Evolutionary conservation across 2,113 vertebrate genomes (phyloP).

Genomic region (Osmerus mordax): DNA sequence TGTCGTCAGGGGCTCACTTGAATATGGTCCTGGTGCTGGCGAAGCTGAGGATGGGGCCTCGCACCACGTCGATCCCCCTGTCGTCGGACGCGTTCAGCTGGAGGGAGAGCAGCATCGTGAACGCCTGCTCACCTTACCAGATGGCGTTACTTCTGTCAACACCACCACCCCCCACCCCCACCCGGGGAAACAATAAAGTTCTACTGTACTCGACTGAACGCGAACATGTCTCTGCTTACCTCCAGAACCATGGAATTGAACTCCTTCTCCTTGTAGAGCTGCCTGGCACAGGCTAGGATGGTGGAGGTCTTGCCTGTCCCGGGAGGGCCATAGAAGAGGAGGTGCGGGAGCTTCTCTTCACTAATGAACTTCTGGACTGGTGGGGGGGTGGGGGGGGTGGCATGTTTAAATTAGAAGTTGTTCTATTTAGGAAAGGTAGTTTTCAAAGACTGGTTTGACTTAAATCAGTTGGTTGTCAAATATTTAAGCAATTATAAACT

Average conservation of each 20-base stretch:
- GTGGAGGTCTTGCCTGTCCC: slow-evolving; percentile 97
- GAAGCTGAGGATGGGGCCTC: slow-evolving; percentile 92
- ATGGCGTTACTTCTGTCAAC: too few relatives aligned
- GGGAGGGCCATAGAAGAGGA: slow-evolving; percentile 94
- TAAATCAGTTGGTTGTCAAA: too few relatives aligned
- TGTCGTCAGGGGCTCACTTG: slow-evolving; percentile 74
- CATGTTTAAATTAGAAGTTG: too few relatives aligned
- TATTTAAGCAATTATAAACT: too few relatives aligned
- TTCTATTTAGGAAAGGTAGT: too few relatives aligned
- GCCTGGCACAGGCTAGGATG: slow-evolving; percentile 88
- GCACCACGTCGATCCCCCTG: slow-evolving; percentile 89
- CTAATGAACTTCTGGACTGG: slow-evolving; percentile 92
- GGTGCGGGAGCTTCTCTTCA: slow-evolving; percentile 89
- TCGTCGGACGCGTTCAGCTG: slow-evolving; percentile 97
- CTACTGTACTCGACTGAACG: neutral
- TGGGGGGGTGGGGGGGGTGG: neutral
- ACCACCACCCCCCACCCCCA: too few relatives aligned
- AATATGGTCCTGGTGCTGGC: slow-evolving; percentile 98
- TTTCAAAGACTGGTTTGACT: too few relatives aligned
- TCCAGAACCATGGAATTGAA: slow-evolving; percentile 96
- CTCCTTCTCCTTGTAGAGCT: slow-evolving; percentile 89
- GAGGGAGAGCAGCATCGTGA: neutral
- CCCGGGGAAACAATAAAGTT: too few relatives aligned
- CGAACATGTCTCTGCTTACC: slow-evolving; percentile 59
- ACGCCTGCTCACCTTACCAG: neutral